phyloP scores from a whole-genome alignment of 2,797 vertebrate species.

The Leucoraja ocellata region DNA sequence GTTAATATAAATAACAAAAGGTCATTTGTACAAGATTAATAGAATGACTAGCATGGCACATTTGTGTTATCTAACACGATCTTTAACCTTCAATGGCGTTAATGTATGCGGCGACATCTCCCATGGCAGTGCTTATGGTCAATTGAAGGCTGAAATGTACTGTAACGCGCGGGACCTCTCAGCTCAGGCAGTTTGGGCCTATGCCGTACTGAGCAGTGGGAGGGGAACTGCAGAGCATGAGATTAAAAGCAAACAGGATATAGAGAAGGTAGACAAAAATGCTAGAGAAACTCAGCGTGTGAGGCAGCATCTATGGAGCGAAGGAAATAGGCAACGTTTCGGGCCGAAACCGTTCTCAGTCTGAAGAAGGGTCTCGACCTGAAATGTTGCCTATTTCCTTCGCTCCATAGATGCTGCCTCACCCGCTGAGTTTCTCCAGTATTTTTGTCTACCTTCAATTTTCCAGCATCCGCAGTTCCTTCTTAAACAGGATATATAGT shows the following conservation, averaged over 20 bases:
- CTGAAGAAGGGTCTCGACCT: too few relatives aligned
- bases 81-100: constrained; percentile 36
- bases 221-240: neutral
- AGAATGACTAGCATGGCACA: constrained; percentile 14
- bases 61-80: constrained; percentile 35
- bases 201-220: neutral
- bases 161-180: neutral
- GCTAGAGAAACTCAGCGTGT: too few relatives aligned
- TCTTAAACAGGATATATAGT: too few relatives aligned
- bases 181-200: neutral
- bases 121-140: constrained; percentile 22
- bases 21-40: constrained; percentile 38
- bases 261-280: too few relatives aligned
- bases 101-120: neutral
- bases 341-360: too few relatives aligned
- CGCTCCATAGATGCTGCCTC: too few relatives aligned
- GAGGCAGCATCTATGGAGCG: too few relatives aligned
- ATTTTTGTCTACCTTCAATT: too few relatives aligned
- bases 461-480: too few relatives aligned
- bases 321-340: too few relatives aligned
- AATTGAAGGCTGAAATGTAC: neutral
- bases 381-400: too few relatives aligned
- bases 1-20: constrained; percentile 55
- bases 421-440: too few relatives aligned
- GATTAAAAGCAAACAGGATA: neutral